A percentile compares a stretch with the other conserved stretches of the same genome.
phyloP scores from a whole-genome alignment of 2,888 invertebrate genomes.

The Dryococelus australis region DNA sequence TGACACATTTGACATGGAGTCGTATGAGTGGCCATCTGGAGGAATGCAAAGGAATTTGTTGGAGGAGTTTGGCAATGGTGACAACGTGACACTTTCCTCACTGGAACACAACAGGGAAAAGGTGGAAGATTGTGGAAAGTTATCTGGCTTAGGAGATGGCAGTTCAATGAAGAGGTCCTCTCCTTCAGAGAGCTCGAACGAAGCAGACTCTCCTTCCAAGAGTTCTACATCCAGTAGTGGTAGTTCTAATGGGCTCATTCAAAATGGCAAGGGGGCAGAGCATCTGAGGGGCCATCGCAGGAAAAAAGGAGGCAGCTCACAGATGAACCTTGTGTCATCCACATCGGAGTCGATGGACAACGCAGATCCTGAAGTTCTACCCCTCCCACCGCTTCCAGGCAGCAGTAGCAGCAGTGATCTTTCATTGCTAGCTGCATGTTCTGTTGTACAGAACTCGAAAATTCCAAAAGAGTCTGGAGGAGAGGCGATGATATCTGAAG shows the following conservation, averaged over 20 bases:
- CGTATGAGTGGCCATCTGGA: background rate
- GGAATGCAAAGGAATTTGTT: background rate
- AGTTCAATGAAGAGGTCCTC: constrained; percentile 26
- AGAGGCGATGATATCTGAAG: constrained; percentile 54
- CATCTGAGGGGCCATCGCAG: constrained; percentile 12
- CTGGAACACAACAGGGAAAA: background rate
- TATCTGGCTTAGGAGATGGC: background rate
- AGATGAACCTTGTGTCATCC: constrained; percentile 6
- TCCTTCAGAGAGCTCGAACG: constrained; percentile 36
- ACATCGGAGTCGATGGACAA: constrained; percentile 32
- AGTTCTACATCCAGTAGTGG: constrained; percentile 33
- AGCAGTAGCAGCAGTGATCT: constrained; percentile 37
- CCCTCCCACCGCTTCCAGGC: constrained; percentile 36
- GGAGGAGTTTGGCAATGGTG: background rate
- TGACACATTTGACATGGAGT: constrained; percentile 17
- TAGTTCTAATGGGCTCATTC: constrained; percentile 21
- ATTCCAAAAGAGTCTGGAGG: constrained; percentile 50
- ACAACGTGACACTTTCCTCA: background rate
- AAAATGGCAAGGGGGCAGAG: background rate
- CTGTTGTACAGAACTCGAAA: constrained; percentile 8
- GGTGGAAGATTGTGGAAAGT: background rate
- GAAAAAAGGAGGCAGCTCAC: constrained; percentile 19
- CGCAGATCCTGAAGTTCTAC: constrained; percentile 32
- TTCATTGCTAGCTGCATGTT: constrained; percentile 35
- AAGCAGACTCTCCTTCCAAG: constrained; percentile 38